These are phyloP conservation scores for Tupaia chinensis DNA, from an alignment of 2,113 vertebrate species.

Conservation along the genomic window DNA sequence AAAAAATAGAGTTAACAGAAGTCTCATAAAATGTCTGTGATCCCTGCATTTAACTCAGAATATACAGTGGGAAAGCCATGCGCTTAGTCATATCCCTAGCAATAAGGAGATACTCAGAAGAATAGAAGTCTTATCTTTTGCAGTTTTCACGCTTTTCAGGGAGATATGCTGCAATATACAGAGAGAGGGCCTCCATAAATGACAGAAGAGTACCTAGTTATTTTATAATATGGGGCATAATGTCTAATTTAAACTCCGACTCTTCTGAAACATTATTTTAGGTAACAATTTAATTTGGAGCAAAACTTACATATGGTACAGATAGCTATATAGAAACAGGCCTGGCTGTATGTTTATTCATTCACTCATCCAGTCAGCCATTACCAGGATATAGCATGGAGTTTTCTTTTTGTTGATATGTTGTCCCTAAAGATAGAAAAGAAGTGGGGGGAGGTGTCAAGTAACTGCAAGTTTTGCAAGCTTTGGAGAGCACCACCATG, in stretches of 20 bases:
- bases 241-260: not conserved
- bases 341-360: too few relatives aligned
- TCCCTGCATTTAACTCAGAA: not conserved
- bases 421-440: not conserved
- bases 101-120: not conserved
- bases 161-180: not conserved
- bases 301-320: not conserved
- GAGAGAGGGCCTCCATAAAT: not conserved
- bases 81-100: not conserved
- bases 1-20: not conserved
- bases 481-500: accelerated
- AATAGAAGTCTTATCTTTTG: not conserved
- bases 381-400: not conserved
- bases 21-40: not conserved
- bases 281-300: not conserved
- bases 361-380: too few relatives aligned
- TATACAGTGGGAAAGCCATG: not conserved
- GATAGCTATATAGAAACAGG: not conserved
- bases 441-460: not conserved
- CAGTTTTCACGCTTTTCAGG: not conserved
- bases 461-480: not conserved
- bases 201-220: not conserved
- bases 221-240: not conserved
- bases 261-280: not conserved
- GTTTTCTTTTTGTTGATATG: too few relatives aligned